phyloP scores from a whole-genome alignment of 2,888 invertebrate genomes.

The Netelia virgata region DNA sequence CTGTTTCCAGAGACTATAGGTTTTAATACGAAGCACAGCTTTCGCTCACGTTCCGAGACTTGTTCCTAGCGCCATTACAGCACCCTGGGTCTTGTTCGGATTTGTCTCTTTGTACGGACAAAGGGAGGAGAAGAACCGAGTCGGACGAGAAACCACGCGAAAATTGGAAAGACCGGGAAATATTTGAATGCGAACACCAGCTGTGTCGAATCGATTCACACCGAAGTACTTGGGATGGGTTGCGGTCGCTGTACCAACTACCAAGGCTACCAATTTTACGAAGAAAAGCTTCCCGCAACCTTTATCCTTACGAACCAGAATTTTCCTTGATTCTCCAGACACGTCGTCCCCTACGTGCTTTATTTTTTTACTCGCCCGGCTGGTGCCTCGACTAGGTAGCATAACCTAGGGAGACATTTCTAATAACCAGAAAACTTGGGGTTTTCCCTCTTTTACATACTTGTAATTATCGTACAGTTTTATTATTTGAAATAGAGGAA shows the following conservation, averaged over 20 bases:
- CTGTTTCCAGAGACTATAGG: neutral
- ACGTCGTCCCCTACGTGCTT: constrained; percentile 12
- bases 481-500: constrained; percentile 24
- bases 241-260: constrained; percentile 25
- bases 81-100: neutral
- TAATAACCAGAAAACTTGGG: constrained; percentile 1
- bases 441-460: constrained; percentile 28
- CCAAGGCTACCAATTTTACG: constrained; percentile 34
- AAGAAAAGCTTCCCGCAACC: constrained; percentile 4
- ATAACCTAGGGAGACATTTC: constrained; percentile 8
- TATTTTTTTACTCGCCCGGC: neutral
- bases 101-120: constrained; percentile 22
- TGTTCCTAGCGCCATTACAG: neutral
- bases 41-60: neutral
- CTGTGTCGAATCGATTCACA: constrained; percentile 55
- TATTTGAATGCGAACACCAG: constrained; percentile 58
- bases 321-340: constrained; percentile 51
- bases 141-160: constrained; percentile 41
- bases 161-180: constrained; percentile 44
- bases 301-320: constrained; percentile 10
- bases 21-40: constrained; percentile 17
- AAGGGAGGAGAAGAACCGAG: neutral
- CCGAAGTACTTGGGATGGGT: constrained; percentile 10
- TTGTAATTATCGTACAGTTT: constrained; percentile 59
- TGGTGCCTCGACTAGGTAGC: neutral